These are phyloP conservation scores for Actenoides lindsayi DNA, from an alignment of 2,113 vertebrate genomes.

Conservation along the genomic window DNA sequence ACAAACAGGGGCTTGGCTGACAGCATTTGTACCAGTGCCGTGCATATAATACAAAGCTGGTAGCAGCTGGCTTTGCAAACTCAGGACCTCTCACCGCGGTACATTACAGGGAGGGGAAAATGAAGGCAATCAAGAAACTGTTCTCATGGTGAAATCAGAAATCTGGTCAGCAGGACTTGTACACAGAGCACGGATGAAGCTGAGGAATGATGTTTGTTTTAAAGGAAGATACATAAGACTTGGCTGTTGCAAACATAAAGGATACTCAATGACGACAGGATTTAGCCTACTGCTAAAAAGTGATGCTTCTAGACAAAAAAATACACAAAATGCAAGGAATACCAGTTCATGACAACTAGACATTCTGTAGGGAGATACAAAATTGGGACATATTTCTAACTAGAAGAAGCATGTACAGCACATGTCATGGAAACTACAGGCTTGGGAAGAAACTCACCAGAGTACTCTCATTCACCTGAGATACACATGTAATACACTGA, in stretches of 20 bases:
- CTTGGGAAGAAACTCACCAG: neutral
- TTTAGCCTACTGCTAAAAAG: neutral
- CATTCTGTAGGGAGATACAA: neutral
- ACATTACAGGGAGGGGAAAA: neutral
- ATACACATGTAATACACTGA: neutral
- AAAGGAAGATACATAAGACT: neutral
- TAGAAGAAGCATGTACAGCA: neutral
- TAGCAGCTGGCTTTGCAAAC: neutral
- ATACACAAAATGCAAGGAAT: neutral
- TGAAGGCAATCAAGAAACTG: neutral
- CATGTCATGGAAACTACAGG: neutral
- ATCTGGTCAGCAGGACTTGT: neutral
- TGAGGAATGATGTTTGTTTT: neutral
- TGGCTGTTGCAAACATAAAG: neutral
- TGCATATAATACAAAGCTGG: neutral
- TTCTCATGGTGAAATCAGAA: neutral
- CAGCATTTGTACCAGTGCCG: neutral
- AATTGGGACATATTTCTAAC: neutral
- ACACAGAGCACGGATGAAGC: neutral
- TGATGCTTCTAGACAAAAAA: neutral
- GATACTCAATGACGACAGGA: neutral
- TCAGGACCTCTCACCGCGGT: neutral
- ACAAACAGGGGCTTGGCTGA: neutral
- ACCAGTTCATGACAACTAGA: neutral
- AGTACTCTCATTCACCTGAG: neutral